Evolutionary conservation across 2,797 vertebrate species (phyloP), one percentile per base, ranked within the genome.

Genomic region (Characodon lateralis): DNA sequence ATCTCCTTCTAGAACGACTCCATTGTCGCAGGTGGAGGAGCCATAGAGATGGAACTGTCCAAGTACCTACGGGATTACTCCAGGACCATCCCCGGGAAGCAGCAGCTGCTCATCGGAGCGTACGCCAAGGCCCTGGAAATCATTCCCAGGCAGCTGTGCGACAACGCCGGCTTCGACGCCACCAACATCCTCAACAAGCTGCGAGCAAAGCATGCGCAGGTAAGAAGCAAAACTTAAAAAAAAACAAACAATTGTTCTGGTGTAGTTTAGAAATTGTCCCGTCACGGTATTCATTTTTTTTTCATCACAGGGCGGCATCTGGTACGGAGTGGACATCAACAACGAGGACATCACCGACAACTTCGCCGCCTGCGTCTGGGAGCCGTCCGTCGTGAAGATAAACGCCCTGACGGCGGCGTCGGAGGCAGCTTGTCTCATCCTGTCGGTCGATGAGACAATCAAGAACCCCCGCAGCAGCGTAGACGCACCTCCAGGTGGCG

Each of bases 151-250:
- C 98, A 99, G 95, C 96, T 99, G 72, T 99, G 98, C 0, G 97
- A 99, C 95, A 99, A 99, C 2, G 98, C 98, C 0, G 98, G 98
- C 85, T 99, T 99, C 0, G 98, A 99, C 26, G 98, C 98, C 85
- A 99, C 98, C 86, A 99, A 99, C 94, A 98, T 99, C 88, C 96
- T 99, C 59, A 99, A 99, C 95, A 99, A 99, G 83, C 96, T 99
- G 46, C 94, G 98, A 0, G 98, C 98, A 71, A 98, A 97, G 86
- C 98, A 99, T 0, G 98, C 98, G 0, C 98, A 98, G 97, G 98
- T 99, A 85, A 55, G 86, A 86, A 43, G 43, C 9, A 43, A 43
- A 43, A 43, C 5, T 43, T 43, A 6, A 5, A 43, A 43, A 43
- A 43, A 43, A 43, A 13, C 16, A 28, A 28, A 28, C 28, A 28